phyloP scores from a whole-genome alignment of 2,888 invertebrate genomes.

The Agelastica alni region DNA sequence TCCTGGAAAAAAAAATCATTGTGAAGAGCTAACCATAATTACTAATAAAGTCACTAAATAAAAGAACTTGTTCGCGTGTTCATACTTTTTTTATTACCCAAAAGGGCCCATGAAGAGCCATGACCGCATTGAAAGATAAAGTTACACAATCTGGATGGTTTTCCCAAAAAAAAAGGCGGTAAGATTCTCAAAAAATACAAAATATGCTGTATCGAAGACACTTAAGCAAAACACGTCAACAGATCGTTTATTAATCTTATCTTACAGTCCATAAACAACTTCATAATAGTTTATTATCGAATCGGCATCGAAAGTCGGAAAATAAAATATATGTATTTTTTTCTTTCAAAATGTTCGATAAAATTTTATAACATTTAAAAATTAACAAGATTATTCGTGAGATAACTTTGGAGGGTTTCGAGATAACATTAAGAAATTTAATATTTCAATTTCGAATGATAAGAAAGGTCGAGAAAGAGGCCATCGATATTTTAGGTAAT shows the following conservation, averaged over 20 bases:
- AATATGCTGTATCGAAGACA: too few relatives aligned
- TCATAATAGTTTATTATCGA: neutral
- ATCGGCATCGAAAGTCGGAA: neutral
- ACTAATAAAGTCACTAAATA: too few relatives aligned
- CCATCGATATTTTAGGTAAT: too few relatives aligned
- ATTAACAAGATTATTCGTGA: neutral
- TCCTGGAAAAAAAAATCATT: too few relatives aligned
- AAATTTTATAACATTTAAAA: neutral
- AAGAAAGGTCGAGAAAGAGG: conserved; percentile 7
- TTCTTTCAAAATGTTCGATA: neutral
- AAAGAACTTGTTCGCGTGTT: too few relatives aligned
- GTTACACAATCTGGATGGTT: too few relatives aligned
- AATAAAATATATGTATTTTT: neutral
- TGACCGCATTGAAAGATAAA: too few relatives aligned
- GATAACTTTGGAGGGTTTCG: neutral
- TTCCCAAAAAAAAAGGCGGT: too few relatives aligned
- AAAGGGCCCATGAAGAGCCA: too few relatives aligned
- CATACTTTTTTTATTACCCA: too few relatives aligned
- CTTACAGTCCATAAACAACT: neutral
- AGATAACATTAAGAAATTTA: conserved; percentile 3
- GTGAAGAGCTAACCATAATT: too few relatives aligned
- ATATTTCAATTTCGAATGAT: neutral
- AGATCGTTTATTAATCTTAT: neutral
- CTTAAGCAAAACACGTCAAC: neutral
- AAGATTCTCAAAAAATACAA: too few relatives aligned